Percentiles rank a stretch among this genome's conserved stretches.
These are phyloP conservation scores for Smutsia gigantea DNA, from an alignment of 2,797 vertebrate genomes.

Conservation along the genomic window DNA sequence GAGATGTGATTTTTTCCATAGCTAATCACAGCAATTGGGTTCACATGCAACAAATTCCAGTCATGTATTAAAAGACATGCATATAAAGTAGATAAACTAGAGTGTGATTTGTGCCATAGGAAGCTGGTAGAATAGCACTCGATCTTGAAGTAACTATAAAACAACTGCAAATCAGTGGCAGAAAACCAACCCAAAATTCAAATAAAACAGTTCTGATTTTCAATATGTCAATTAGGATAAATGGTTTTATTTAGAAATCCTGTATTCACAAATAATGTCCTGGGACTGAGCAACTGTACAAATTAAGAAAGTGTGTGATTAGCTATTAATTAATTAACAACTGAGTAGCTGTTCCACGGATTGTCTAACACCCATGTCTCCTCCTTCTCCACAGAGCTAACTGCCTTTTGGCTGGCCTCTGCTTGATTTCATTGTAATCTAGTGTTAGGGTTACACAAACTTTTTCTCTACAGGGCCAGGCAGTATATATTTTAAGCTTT, in stretches of 20 bases:
- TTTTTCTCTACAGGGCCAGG: background rate
- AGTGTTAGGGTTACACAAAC: background rate
- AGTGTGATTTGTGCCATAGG: background rate
- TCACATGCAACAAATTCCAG: background rate
- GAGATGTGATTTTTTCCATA: background rate
- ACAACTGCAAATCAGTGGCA: background rate
- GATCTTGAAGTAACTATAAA: background rate
- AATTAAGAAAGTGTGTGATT: background rate
- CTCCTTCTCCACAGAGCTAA: background rate
- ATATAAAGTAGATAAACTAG: background rate
- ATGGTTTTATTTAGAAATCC: background rate
- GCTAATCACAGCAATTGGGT: background rate
- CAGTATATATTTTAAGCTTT: background rate
- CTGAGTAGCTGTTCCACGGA: background rate
- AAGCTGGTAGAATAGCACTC: background rate
- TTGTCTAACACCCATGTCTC: background rate
- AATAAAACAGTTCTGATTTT: constrained; percentile 5
- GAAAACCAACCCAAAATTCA: background rate
- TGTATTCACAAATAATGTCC: background rate
- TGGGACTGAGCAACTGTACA: background rate
- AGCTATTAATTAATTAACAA: background rate
- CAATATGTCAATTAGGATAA: background rate
- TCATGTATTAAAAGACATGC: background rate
- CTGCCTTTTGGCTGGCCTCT: background rate
- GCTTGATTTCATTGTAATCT: background rate